These are phyloP conservation scores for Cyrtodaria siliqua DNA, from an alignment of 2,888 invertebrate genomes.

Conservation along the genomic window DNA sequence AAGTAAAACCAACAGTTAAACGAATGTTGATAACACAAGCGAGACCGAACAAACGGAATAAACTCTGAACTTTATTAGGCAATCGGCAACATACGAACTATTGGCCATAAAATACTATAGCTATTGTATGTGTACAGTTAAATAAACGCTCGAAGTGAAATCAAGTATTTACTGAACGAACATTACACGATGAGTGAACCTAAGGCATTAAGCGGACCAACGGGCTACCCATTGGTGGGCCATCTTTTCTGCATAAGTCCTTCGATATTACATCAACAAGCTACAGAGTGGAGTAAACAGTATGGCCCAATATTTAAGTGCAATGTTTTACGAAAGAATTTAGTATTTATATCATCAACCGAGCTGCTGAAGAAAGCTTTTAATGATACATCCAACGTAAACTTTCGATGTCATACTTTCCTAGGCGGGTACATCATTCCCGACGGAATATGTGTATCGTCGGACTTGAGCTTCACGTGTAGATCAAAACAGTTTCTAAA, in stretches of 20 bases:
- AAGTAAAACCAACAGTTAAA: too few relatives aligned
- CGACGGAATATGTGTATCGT: slow-evolving; percentile 10
- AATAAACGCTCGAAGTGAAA: too few relatives aligned
- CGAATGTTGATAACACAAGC: too few relatives aligned
- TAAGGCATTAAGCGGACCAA: slow-evolving; percentile 14
- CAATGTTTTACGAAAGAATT: slow-evolving; percentile 12
- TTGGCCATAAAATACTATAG: too few relatives aligned
- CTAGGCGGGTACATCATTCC: slow-evolving; percentile 11
- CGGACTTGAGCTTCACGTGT: not conserved
- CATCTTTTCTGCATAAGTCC: slow-evolving; percentile 4
- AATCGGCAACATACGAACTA: too few relatives aligned
- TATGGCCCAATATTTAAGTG: slow-evolving; percentile 15
- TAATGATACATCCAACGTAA: slow-evolving; percentile 2
- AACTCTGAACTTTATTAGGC: too few relatives aligned
- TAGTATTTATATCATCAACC: slow-evolving; percentile 5
- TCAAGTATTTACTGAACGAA: too few relatives aligned
- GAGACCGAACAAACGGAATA: too few relatives aligned
- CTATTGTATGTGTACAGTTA: too few relatives aligned
- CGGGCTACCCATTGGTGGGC: slow-evolving; percentile 19
- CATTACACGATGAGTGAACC: too few relatives aligned
- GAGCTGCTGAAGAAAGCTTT: not conserved
- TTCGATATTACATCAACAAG: slow-evolving; percentile 4
- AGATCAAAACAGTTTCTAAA: not conserved
- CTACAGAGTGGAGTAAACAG: slow-evolving; percentile 2
- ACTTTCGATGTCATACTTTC: not conserved